A percentile compares a stretch with the other conserved stretches of the same genome.
phyloP scores from a whole-genome alignment of 1,140 invertebrate genomes.

The Micrasema minimum region DNA sequence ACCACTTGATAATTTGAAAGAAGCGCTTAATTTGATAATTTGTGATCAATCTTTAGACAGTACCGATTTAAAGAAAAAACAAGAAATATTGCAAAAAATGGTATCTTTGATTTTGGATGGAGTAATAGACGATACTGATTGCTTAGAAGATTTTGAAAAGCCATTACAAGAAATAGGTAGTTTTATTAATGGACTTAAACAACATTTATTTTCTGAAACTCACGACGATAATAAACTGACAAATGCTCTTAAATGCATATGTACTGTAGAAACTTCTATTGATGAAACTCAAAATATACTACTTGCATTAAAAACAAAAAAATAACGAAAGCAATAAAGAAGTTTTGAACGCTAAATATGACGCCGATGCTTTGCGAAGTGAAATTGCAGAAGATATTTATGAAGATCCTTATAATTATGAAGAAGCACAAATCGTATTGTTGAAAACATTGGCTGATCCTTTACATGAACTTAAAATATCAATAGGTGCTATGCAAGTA shows the following conservation, averaged over 20 bases:
- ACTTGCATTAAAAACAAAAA: constrained; percentile 12
- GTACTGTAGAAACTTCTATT: constrained; percentile 7
- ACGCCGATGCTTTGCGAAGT: neutral
- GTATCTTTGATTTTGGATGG: neutral
- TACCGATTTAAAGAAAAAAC: neutral
- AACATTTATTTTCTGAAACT: neutral
- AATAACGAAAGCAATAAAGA: constrained; percentile 2
- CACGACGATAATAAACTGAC: neutral
- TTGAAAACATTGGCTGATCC: constrained; percentile 54
- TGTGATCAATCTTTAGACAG: neutral
- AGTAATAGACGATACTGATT: neutral
- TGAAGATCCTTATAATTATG: constrained; percentile 1
- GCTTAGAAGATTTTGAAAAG: constrained; percentile 2
- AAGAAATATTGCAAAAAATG: neutral
- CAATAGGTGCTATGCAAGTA: constrained; percentile 53
- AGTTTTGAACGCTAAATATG: neutral
- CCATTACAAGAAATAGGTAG: neutral
- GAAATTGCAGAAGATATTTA: neutral
- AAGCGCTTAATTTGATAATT: neutral
- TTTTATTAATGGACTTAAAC: neutral
- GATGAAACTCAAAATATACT: constrained; percentile 10
- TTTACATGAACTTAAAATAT: constrained; percentile 52
- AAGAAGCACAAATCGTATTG: neutral
- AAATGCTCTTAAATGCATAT: constrained; percentile 3
- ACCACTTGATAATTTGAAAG: constrained; percentile 2